A percentile compares a stretch with the other conserved stretches of the same genome.
These are phyloP conservation scores for Sminthurides aquaticus DNA, from an alignment of 2,888 invertebrate species.

Conservation along the genomic window DNA sequence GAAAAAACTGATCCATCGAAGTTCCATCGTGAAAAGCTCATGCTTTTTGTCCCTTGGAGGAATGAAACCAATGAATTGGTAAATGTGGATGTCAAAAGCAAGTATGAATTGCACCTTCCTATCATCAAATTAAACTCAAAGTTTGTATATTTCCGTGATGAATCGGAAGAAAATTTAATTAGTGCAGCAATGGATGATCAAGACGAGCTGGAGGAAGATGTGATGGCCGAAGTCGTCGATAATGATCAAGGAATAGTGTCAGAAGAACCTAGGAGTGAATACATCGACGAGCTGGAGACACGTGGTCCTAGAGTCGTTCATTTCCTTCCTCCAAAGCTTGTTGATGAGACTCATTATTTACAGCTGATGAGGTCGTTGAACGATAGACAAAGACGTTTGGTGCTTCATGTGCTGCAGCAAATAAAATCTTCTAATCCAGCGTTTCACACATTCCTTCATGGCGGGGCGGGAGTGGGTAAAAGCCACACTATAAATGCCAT, in stretches of 20 bases:
- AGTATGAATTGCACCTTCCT: neutral
- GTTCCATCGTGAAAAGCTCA: constrained; percentile 42
- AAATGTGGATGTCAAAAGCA: neutral
- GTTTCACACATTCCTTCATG: constrained; percentile 40
- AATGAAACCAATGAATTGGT: constrained; percentile 33
- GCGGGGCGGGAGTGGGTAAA: constrained; percentile 45
- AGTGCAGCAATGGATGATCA: neutral
- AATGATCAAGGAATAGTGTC: neutral
- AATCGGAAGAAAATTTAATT: neutral
- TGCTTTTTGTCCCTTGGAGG: constrained; percentile 45
- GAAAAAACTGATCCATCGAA: constrained; percentile 37
- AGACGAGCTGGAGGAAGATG: neutral
- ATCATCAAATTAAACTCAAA: neutral
- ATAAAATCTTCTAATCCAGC: constrained; percentile 3
- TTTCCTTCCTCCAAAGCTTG: neutral
- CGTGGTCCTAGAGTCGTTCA: neutral
- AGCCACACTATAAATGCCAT: constrained; percentile 43
- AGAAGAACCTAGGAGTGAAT: neutral
- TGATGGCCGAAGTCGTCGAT: neutral
- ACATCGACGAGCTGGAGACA: neutral
- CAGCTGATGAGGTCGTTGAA: constrained; percentile 20
- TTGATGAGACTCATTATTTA: neutral
- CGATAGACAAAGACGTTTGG: constrained; percentile 18
- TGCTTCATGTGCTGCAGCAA: constrained; percentile 4
- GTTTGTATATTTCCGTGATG: neutral